phyloP scores from a whole-genome alignment of 2,888 invertebrate genomes.

The Xestia rhomboidea region DNA sequence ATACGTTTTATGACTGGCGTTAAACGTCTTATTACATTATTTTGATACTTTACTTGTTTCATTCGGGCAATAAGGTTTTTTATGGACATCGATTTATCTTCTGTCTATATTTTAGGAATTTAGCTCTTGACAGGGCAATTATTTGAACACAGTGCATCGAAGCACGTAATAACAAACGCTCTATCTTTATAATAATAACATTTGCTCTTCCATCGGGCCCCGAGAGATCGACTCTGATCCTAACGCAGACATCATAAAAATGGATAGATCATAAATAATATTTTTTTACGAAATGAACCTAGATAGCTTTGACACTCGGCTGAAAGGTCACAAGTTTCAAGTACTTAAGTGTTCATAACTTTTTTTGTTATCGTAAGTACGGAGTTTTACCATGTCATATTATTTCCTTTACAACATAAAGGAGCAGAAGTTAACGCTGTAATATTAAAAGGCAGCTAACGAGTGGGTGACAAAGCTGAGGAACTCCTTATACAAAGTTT shows the following conservation, averaged over 20 bases:
- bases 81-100: constrained; percentile 33
- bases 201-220: constrained; percentile 28
- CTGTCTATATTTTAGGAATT: constrained; percentile 29
- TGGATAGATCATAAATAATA: constrained; percentile 31
- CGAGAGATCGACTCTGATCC: constrained; percentile 42
- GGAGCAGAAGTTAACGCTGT: constrained; percentile 44
- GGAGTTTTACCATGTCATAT: background rate
- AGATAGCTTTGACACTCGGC: background rate
- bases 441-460: constrained; percentile 67
- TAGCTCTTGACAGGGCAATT: constrained; percentile 17
- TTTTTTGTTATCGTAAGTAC: constrained; percentile 6
- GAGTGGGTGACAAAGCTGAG: constrained; percentile 62
- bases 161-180: constrained; percentile 35
- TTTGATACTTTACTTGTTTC: constrained; percentile 32
- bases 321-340: constrained; percentile 23
- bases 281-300: constrained; percentile 33
- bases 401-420: constrained; percentile 44
- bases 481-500: constrained; percentile 64
- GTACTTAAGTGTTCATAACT: constrained; percentile 12
- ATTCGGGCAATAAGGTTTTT: constrained; percentile 25
- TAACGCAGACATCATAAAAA: constrained; percentile 46
- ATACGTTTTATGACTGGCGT: constrained; percentile 37
- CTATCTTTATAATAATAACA: constrained; percentile 44
- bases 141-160: constrained; percentile 25
- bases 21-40: constrained; percentile 47